Evolutionary conservation across 2,888 invertebrate species (phyloP).

Genomic region (Scaptomyza reducta): DNA sequence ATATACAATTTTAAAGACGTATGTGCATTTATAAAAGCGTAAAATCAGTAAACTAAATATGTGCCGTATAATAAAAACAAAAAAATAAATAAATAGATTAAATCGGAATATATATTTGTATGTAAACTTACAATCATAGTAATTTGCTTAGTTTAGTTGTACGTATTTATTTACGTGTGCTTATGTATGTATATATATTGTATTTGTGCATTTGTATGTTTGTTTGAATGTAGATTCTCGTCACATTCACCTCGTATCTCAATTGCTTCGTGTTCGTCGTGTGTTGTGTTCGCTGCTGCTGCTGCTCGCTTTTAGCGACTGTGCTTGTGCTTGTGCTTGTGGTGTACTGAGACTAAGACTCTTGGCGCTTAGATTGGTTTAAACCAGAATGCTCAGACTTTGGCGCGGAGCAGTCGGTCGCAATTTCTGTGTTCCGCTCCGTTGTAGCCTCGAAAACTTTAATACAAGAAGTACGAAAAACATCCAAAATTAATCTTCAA

Average conservation of each 20-base stretch:
- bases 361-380: constrained; percentile 55
- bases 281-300: constrained; percentile 4
- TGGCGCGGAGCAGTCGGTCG: constrained; percentile 64
- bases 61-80: constrained; percentile 22
- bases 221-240: constrained; percentile 40
- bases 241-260: constrained; percentile 53
- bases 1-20: constrained; percentile 38
- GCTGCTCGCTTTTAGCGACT: constrained; percentile 34
- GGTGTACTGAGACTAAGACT: constrained; percentile 21
- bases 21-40: constrained; percentile 14
- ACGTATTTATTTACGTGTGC: constrained; percentile 33
- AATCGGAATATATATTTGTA: constrained; percentile 1
- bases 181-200: constrained; percentile 22
- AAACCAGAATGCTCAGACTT: constrained; percentile 66
- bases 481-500: not conserved
- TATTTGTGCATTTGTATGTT: constrained; percentile 3
- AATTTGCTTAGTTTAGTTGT: constrained; percentile 73
- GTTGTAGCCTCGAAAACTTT: constrained; percentile 38
- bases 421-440: constrained; percentile 47
- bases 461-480: constrained; percentile 15
- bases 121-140: constrained; percentile 40
- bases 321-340: constrained; percentile 23
- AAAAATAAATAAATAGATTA: constrained; percentile 30
- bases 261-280: constrained; percentile 45
- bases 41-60: constrained; percentile 30